Base-by-base conservation (phyloP, 2,113 vertebrate genomes). In the Cichladusa arquata region DNA sequence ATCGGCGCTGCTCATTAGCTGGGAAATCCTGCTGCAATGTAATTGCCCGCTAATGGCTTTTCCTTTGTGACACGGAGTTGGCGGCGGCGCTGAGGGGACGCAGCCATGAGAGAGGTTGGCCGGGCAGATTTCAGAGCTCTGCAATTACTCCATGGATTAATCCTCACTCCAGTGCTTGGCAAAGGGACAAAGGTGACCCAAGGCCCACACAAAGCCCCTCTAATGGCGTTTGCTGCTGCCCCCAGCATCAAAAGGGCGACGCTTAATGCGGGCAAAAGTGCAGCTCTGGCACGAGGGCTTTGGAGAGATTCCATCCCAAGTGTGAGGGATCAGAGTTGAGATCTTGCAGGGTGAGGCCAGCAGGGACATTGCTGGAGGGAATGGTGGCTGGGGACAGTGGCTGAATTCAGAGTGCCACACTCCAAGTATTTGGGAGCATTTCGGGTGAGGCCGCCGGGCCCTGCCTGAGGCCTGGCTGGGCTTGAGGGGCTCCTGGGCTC, bases 31-130 rank as follows among this genome's bases (percentile, higher is more conserved):
- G 89, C 94, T 80, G 94, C 48, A 94, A 8, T 82, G 81, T 93
- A 96, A 95, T 95, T 95, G 94, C 93, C 94, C 91, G 14, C 93
- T 97, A 94, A 97, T 96, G 94, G 90, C 90, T 94, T 93, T 85
- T 95, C 83, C 92, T 96, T 92, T 95, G 88, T 94, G 92, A 73
- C 90, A 84, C 73, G 47, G 94, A 57, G 62, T 4, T 36, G 93
- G 94, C 78, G 71, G 83, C 38, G 0, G 70, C 15, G 25, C 88
- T 64, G 80, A 29, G 80, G 86, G 94, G 89, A 51, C 54, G 17
- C 20, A 47, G 87, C 91, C 89, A 10, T 45, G 2, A 13, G 72
- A 74, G 73, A 80, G 81, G 70, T 33, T 66, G 82, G 87, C 84
- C 79, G 53, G 70, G 22, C 88, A 47, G 22, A 33, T 77, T 88